phyloP scores from a whole-genome alignment of 2,797 vertebrate genomes.

The Scomberomorus guttatus region DNA sequence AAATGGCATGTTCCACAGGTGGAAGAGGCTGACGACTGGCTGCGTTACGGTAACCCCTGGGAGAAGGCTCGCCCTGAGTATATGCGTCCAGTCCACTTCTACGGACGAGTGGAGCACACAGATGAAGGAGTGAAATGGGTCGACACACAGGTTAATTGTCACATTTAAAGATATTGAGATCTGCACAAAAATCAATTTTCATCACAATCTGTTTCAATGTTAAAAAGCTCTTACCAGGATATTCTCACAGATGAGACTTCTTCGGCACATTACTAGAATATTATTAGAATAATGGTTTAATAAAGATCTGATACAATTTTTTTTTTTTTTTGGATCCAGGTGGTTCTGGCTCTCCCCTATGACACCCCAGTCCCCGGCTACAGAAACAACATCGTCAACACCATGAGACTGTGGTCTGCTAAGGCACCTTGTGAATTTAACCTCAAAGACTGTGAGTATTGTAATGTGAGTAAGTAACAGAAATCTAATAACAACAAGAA shows the following conservation, averaged over 20 bases:
- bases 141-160: conserved; percentile 89
- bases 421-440: conserved; percentile 95
- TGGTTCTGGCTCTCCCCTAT: conserved; percentile 92
- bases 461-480: background rate
- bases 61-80: conserved; percentile 95
- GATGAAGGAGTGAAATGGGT: conserved; percentile 90
- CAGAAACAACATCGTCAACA: conserved; percentile 94
- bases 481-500: too few species aligned
- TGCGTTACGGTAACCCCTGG: conserved; percentile 95
- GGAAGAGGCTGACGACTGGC: conserved; percentile 95
- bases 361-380: conserved; percentile 94
- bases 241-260: background rate
- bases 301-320: background rate
- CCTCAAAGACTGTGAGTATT: conserved; percentile 92
- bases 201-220: too few species aligned
- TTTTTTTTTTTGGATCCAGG: conserved; percentile 65
- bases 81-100: conserved; percentile 92
- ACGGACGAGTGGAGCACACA: conserved; percentile 89
- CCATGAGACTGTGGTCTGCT: conserved; percentile 95
- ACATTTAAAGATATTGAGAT: too few species aligned
- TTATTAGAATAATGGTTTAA: background rate
- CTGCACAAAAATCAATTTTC: too few species aligned
- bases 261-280: too few species aligned
- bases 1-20: conserved; percentile 74
- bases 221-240: too few species aligned